Base-by-base conservation (phyloP, 2,888 invertebrate genomes). In the Unio delphinus region DNA sequence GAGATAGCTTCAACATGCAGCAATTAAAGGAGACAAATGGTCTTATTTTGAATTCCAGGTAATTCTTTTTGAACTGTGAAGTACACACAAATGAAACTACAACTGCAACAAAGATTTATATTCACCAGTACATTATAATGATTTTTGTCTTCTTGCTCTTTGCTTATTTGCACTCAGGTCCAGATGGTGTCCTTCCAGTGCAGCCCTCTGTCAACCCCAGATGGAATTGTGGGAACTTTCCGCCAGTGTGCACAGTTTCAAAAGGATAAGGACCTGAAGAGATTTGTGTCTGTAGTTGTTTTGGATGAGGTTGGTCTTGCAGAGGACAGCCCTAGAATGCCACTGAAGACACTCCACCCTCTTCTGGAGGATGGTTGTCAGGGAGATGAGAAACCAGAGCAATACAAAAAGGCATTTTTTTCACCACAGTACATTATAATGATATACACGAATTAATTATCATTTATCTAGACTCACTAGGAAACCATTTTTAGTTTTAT, bases 181-280 rank as follows among this genome's bases (percentile, higher is more conserved):
- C 85, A 87, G 79, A 88, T 88, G 87, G 81, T 87, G 23, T 87
- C 87, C 1, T 89, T 86, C 80, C 89, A 89, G 72, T 88, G 88
- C 75, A 87, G 87, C 67, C 87, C 85, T 18, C 72, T 87, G 65
- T 81, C 88, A 1, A 87, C 86, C 1, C 82, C 88, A 55, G 87
- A 87, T 61, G 87, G 87, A 26, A 88, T 88, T 64, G 77, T 86
- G 57, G 83, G 81, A 26, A 87, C 83, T 4, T 88, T 87, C 78
- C 67, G 77, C 20, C 87, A 88, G 74, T 88, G 87, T 77, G 84
- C 86, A 15, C 80, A 83, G 74, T 84, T 85, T 67, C 88, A 88
- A 72, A 76, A 86, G 65, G 84, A 84, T 58, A 85, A 86, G 66
- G 82, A 86, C 65, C 67, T 86, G 45, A 73, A 79, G 55, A 76